Evolutionary conservation across 1,140 invertebrate species (phyloP), one percentile per base, ranked within the genome.

Genomic region (Drosophila suzukii): DNA sequence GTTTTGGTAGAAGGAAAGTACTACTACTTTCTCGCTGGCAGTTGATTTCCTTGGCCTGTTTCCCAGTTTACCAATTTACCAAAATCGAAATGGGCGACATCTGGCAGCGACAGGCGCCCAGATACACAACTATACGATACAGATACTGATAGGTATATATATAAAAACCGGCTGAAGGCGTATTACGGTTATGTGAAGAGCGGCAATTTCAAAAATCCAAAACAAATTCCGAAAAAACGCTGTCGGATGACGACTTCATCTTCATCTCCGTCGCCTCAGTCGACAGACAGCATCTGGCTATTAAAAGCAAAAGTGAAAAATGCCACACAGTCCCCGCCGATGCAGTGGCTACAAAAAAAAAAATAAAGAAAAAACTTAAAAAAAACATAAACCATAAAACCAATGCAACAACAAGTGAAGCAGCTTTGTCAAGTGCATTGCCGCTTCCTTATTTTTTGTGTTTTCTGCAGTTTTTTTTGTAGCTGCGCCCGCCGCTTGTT

Each of bases 291-390:
- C 55, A 62, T 65, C 70, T 78, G 75, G 70, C 79, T 86, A 83
- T 86, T 77, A 88, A 89, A 89, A 88, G 83, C 83, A 89, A 89
- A 89, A 89, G 84, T 89, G 84, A 80, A 84, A 84, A 81, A 89
- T 83, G 68, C 81, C 82, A 60, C 55, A 71, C 58, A 85, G 60
- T 72, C 74, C 63, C 62, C 57, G 76, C 55, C 59, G 56, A 41
- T 39, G 61, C 54, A 53, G 58, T 43, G 53, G 53, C 57, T 51
- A 62, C 58, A 51, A 39, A 44, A 15, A 43, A 43, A 43, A 8
- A 20, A 30, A 47, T 32, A 20, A 15, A 51, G 20, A 24, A 36
- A 66, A 62, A 17, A 30, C n/a, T 20, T n/a, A n/a, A 62, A 38
- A 62, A 62, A 62, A 50, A 20, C 59, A 78, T 60, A 55, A 59